phyloP scores from a whole-genome alignment of 2,113 vertebrate genomes.

The Galemys pyrenaicus region DNA sequence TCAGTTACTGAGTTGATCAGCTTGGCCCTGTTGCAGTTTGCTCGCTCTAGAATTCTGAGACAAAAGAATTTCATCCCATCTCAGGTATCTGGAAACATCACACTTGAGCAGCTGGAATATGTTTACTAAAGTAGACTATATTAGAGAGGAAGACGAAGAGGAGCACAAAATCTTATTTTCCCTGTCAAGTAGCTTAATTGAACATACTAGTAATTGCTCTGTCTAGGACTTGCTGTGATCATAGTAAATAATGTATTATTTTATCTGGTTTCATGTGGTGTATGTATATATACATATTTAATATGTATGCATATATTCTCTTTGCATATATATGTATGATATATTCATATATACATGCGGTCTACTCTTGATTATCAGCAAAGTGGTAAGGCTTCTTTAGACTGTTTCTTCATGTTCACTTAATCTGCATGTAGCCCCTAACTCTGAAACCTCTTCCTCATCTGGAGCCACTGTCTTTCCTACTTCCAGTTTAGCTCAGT shows the following conservation, averaged over 20 bases:
- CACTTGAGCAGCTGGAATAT: neutral
- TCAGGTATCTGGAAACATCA: constrained; percentile 10
- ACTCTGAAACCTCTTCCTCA: neutral
- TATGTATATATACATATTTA: constrained; percentile 14
- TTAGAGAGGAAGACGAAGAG: constrained; percentile 8
- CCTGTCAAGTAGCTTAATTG: constrained; percentile 39
- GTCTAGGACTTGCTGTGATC: constrained; percentile 25
- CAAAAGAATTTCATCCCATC: constrained; percentile 28
- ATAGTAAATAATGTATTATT: constrained; percentile 42
- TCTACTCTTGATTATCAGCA: constrained; percentile 52
- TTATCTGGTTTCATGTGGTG: constrained; percentile 27
- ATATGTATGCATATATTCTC: neutral
- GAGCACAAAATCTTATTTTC: neutral
- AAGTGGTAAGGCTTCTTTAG: neutral
- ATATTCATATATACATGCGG: neutral
- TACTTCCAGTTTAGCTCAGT: neutral
- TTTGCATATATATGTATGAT: constrained; percentile 16
- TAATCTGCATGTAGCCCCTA: neutral
- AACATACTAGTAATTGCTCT: constrained; percentile 11
- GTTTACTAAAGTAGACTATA: neutral
- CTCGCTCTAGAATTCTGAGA: constrained; percentile 22
- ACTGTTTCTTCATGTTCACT: neutral
- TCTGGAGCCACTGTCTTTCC: neutral
- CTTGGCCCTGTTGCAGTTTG: neutral
- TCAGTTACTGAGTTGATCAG: neutral